Evolutionary conservation across 2,888 invertebrate species (phyloP), one percentile per base, ranked within the genome.

Genomic region (Drosophila longiperda): DNA sequence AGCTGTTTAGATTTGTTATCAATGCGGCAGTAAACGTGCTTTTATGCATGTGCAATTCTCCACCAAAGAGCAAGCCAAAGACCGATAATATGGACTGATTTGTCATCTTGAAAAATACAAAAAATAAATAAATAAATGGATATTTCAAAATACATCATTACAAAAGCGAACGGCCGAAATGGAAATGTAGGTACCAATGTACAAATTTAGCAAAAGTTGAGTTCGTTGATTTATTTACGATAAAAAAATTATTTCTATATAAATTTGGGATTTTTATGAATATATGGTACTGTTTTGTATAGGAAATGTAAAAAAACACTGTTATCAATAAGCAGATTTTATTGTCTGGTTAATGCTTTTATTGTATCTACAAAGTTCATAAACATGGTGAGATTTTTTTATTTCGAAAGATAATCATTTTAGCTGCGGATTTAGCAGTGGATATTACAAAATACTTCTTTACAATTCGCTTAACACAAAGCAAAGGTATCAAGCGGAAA

Each of bases 81-180:
- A 96, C 93, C 6, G 96, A 96, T 75, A 96, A 93, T 91, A 96
- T 94, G 3, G 96, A 95, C 91, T 96, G 95, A 91, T 96, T 96
- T 79, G 96, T 95, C 92, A 96, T 95, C 95, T 95, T 91, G 4
- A 26, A 7, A 42, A 20, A 17, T 6, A 17, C 8, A 11, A 38
- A 15, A 1, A 38, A 17, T 59, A 32, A 50, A n/a, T 42, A n/a
- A 38, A 38, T 55, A 23, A 49, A 17, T 11, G 36, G 9, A 54
- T n/a, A 20, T 1, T 9, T 23, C 4, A 17, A 11, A 9, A 11
- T 20, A 36, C 29, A 2, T 1, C 34, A 3, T 26, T 4, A 23
- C 0, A 26, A 11, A 8, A 9, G 20, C 32, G 26, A 45, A 12
- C 52, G 20, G 20, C 12, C 29, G 15, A 11, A 54, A 3, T 12